Evolutionary conservation across 2,797 vertebrate genomes (phyloP).

Genomic region (Linurgus olivaceus): DNA sequence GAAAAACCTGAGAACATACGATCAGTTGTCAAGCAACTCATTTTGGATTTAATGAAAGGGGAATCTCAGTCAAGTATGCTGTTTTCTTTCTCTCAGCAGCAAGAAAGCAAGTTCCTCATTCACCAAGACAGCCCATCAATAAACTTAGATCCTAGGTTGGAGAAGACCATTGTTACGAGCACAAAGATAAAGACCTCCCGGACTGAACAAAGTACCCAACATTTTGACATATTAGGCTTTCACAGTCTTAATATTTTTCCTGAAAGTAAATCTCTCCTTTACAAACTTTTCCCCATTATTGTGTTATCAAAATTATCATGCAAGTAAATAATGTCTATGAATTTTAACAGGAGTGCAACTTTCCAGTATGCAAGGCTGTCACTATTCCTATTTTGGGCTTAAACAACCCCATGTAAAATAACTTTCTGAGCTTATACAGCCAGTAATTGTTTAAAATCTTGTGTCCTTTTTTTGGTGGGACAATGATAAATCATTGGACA

Average conservation of each 20-base stretch:
- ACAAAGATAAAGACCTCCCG: conserved; percentile 28
- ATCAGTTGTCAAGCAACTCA: neutral
- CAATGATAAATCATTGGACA: neutral
- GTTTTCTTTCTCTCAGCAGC: neutral
- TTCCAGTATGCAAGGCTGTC: neutral
- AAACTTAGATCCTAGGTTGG: neutral
- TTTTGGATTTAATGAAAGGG: neutral
- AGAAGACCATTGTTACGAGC: neutral
- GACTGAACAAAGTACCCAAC: conserved; percentile 24
- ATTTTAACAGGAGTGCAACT: neutral
- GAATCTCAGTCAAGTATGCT: neutral
- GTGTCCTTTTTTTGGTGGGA: conserved; percentile 15
- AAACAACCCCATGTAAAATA: neutral
- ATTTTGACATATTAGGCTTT: conserved; percentile 2
- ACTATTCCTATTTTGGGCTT: neutral
- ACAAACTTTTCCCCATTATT: neutral
- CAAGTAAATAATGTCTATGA: neutral
- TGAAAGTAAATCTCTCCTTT: neutral
- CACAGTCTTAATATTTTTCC: neutral
- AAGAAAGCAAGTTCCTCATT: conserved; percentile 5
- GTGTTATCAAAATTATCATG: neutral
- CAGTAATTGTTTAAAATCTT: conserved; percentile 13
- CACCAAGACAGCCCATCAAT: neutral
- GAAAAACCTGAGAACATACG: fast-evolving
- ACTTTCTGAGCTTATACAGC: neutral